Evolutionary conservation across 2,888 invertebrate genomes (phyloP).

Genomic region (Suillia variegata): DNA sequence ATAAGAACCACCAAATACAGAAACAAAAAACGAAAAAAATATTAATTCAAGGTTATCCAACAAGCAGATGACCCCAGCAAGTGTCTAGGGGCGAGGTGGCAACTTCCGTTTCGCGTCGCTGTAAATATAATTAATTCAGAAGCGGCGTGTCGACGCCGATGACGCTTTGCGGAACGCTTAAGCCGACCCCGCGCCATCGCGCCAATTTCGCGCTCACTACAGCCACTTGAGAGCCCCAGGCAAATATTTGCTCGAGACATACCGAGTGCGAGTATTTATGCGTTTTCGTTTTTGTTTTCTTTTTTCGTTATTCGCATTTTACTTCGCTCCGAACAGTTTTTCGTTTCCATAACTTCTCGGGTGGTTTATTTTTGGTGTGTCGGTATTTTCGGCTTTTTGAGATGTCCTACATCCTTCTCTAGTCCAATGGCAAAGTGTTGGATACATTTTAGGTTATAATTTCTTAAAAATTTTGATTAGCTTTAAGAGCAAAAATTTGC

Average conservation of each 20-base stretch:
- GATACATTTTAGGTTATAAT: too few species aligned
- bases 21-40: background rate
- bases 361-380: too few species aligned
- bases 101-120: background rate
- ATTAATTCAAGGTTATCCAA: background rate
- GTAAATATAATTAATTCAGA: background rate
- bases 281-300: background rate
- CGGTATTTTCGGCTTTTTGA: too few species aligned
- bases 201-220: background rate
- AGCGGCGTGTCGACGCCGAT: background rate
- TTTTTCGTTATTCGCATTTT: too few species aligned
- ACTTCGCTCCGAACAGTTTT: background rate
- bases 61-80: background rate
- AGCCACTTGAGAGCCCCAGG: background rate
- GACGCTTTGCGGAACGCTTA: background rate
- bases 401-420: too few species aligned
- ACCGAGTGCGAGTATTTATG: background rate
- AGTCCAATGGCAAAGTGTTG: too few species aligned
- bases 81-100: background rate
- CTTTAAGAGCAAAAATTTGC: too few species aligned
- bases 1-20: background rate
- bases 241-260: slow-evolving; percentile 1
- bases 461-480: too few species aligned
- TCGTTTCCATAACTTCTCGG: too few species aligned
- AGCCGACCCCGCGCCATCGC: background rate